Evolutionary conservation across 2,888 invertebrate species (phyloP), one percentile per base, ranked within the genome.

Genomic region (Cheilosia variabilis): DNA sequence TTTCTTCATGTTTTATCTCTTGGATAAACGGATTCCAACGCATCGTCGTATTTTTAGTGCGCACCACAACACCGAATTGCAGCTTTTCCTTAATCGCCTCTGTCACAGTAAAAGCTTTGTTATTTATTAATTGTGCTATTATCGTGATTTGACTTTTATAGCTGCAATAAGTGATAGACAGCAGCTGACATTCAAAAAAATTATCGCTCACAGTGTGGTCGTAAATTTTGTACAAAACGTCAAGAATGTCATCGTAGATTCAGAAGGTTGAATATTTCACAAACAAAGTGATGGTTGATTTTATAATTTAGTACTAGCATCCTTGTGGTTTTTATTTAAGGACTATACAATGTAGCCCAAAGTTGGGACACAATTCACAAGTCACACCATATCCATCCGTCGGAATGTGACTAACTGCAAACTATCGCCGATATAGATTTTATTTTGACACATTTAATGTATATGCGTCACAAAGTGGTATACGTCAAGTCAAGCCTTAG

Each of bases 101-200:
- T 86, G 80, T 86, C 86, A 86, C 57, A 76, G 66, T 81, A 57
- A 58, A 52, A 71, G 86, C 80, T 86, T 86, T 81, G 24, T 45
- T 34, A 71, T 71, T 76, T 68, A 86, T 86, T 72, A 80, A 86
- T 76, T 62, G 55, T 27, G 41, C 68, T 76, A 41, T 86, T 71
- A 86, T 81, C 80, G 72, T 72, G 80, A 66, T 57, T 86, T 60
- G 86, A 80, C 80, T 66, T 86, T 86, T 86, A 86, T 62, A 52
- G 62, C 73, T 43, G 41, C 66, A 72, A 62, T 86, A 86, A 86
- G 31, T 81, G 76, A 86, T 80, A 62, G 86, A 81, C 86, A 80
- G 62, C 86, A 86, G 80, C 86, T 86, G 86, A 69, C 79, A 79
- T 55, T 53, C 17, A 22, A 52, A 63, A 81, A 69, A 24, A 52